Conservation (phyloP, 2,888 invertebrate genomes). For the Pseudococcus jackbeardsleyi region DNA sequence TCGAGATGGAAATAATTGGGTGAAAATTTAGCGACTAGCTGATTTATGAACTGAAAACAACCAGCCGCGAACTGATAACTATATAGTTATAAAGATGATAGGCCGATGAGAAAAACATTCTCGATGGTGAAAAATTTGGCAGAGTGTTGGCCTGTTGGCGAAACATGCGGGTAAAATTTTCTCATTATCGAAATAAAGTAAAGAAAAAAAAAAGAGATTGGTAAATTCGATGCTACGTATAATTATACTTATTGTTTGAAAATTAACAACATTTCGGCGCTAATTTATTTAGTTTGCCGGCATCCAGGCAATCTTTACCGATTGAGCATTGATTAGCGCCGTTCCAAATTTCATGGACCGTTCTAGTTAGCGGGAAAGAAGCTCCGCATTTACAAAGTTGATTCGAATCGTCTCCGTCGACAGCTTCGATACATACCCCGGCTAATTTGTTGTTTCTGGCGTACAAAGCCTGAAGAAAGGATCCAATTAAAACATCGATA, state of each 20-base stretch:
- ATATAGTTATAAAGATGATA: neutral
- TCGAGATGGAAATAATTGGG: slow-evolving; percentile 38
- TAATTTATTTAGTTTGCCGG: slow-evolving; percentile 41
- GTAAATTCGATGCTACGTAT: neutral
- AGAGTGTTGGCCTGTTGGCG: neutral
- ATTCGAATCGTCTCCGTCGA: slow-evolving; percentile 27
- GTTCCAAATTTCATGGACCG: slow-evolving; percentile 11
- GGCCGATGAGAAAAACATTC: neutral
- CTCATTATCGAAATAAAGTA: neutral
- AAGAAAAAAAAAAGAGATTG: neutral
- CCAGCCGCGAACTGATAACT: neutral
- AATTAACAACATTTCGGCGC: slow-evolving; percentile 21
- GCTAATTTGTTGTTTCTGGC: slow-evolving; percentile 25
- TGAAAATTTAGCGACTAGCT: slow-evolving; percentile 27
- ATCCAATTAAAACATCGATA: neutral
- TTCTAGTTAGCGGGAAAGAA: neutral
- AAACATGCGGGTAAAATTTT: neutral
- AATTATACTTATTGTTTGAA: slow-evolving; percentile 37
- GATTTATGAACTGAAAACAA: slow-evolving; percentile 14
- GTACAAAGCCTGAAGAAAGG: slow-evolving; percentile 4
- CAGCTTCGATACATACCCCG: slow-evolving; percentile 8
- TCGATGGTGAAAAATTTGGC: neutral
- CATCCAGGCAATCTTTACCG: slow-evolving; percentile 11
- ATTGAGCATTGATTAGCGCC: slow-evolving; percentile 29
- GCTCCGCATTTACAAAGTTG: slow-evolving; percentile 28